These are phyloP conservation scores for Cloeon dipterum DNA, from an alignment of 2,888 invertebrate genomes.

Conservation along the genomic window DNA sequence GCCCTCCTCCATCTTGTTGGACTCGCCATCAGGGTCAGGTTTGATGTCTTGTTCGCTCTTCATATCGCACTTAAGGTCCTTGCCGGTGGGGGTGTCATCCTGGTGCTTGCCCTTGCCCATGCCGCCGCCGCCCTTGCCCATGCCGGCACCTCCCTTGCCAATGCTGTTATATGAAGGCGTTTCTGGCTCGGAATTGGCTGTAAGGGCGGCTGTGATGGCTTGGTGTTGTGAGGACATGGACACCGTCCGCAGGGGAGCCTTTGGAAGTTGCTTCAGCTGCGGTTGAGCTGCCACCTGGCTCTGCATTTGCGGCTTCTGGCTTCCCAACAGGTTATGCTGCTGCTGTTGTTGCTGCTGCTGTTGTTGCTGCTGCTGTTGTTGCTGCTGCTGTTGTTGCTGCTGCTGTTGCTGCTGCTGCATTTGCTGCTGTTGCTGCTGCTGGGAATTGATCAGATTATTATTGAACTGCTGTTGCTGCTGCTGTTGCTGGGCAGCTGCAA, in stretches of 20 bases:
- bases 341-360: constrained; percentile 13
- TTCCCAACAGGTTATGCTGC: constrained; percentile 10
- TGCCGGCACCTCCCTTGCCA: background rate
- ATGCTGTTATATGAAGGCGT: background rate
- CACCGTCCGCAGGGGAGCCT: background rate
- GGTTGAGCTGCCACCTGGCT: background rate
- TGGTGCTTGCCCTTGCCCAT: too few species aligned
- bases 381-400: constrained; percentile 12
- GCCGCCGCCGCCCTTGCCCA: too few species aligned
- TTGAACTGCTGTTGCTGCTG: constrained; percentile 11
- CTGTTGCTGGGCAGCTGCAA: constrained; percentile 12
- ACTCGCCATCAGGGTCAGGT: constrained; percentile 1
- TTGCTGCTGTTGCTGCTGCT: constrained; percentile 13
- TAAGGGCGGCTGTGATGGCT: constrained; percentile 6
- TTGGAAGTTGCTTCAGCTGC: background rate
- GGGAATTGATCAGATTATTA: constrained; percentile 13
- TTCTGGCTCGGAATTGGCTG: constrained; percentile 4
- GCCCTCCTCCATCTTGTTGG: constrained; percentile 2
- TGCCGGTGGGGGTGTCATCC: background rate
- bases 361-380: constrained; percentile 17
- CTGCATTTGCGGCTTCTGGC: constrained; percentile 14
- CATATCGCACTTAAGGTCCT: constrained; percentile 3
- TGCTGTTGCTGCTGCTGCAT: constrained; percentile 8
- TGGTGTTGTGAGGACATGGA: constrained; percentile 8
- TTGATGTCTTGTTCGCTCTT: constrained; percentile 2